Base-by-base conservation (phyloP, 2,888 invertebrate genomes). In the Phalera bucephala region DNA sequence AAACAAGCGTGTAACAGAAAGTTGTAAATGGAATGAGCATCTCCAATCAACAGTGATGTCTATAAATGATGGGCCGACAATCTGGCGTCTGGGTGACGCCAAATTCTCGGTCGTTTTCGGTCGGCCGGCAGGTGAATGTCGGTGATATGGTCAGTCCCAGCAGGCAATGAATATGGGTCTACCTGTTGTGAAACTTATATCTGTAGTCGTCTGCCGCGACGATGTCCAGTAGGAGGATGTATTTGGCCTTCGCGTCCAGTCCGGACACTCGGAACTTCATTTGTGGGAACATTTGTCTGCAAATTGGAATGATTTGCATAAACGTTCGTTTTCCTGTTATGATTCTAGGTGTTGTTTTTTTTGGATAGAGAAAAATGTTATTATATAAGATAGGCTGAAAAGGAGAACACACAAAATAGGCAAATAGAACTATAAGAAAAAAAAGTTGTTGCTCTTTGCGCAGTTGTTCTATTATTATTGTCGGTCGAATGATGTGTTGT, bases 261-360 rank as follows among this genome's bases (percentile, higher is more conserved):
- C 99, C 99, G 79, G 97, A 96, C 72, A 99, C 96, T 80, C 98
- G 96, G 91, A 99, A 98, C 93, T 99, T 99, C 95, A 97, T 99
- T 91, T 99, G 98, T 75, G 99, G 99, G 91, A 99, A 99, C 97
- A 99, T 99, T 93, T 99, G 97, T 93, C 99, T 99, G 94, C 52
- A 94, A 92, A 79, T 69, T 47, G 67, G 67, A 81, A 77, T 36
- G 3, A n/a, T 17, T 17, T 17, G 17, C 17, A n/a, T n/a, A n/a
- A n/a, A n/a, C n/a, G n/a, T n/a, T 4, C 17, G 6, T 6, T 17
- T 17, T 17, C 17, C 3, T 17, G 17, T 4, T 6, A 17, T 11
- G 8, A 10, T 32, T 23, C 20, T 10, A 31, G 37, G 7, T 22
- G 6, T 3, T 17, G 17, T 17, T 17, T 17, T 17, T 3, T 17